phyloP scores from a whole-genome alignment of 1,140 invertebrate genomes.

The Magallana gigas region DNA sequence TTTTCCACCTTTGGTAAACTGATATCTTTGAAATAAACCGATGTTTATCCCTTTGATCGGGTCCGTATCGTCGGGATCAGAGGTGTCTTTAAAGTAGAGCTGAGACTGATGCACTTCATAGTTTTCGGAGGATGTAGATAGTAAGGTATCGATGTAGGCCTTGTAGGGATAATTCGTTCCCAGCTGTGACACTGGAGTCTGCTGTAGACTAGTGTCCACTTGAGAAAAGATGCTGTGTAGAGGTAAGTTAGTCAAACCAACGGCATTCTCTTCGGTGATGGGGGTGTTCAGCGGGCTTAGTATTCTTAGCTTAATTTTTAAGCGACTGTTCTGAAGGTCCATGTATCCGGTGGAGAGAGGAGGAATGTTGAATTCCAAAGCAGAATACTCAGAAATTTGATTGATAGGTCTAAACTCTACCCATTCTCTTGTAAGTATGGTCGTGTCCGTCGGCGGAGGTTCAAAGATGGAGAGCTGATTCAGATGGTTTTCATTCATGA shows the following conservation, averaged over 20 bases:
- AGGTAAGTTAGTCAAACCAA: slow-evolving; percentile 14
- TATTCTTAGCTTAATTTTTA: slow-evolving; percentile 27
- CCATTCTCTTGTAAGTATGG: slow-evolving; percentile 48
- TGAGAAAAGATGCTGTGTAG: slow-evolving; percentile 46
- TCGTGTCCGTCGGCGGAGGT: slow-evolving; percentile 18
- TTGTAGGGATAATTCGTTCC: slow-evolving; percentile 45
- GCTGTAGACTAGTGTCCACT: slow-evolving; percentile 43
- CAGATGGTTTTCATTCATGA: slow-evolving; percentile 45
- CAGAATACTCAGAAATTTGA: slow-evolving; percentile 39
- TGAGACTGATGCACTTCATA: neutral
- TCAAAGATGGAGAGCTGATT: slow-evolving; percentile 48
- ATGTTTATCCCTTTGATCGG: slow-evolving; percentile 45
- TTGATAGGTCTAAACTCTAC: slow-evolving; percentile 49
- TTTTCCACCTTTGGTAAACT: neutral
- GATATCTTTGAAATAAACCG: slow-evolving; percentile 43
- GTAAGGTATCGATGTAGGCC: slow-evolving; percentile 56
- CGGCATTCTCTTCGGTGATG: neutral
- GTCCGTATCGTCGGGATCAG: slow-evolving; percentile 13
- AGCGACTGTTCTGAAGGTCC: slow-evolving; percentile 40
- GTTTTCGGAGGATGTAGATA: slow-evolving; percentile 4
- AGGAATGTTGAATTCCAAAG: slow-evolving; percentile 46
- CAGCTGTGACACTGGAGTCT: slow-evolving; percentile 42
- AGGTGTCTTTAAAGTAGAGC: slow-evolving; percentile 37
- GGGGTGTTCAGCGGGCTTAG: neutral
- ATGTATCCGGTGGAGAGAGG: slow-evolving; percentile 44